Base-by-base conservation (phyloP, 2,113 vertebrate species). In the Psilopogon haemacephalus region DNA sequence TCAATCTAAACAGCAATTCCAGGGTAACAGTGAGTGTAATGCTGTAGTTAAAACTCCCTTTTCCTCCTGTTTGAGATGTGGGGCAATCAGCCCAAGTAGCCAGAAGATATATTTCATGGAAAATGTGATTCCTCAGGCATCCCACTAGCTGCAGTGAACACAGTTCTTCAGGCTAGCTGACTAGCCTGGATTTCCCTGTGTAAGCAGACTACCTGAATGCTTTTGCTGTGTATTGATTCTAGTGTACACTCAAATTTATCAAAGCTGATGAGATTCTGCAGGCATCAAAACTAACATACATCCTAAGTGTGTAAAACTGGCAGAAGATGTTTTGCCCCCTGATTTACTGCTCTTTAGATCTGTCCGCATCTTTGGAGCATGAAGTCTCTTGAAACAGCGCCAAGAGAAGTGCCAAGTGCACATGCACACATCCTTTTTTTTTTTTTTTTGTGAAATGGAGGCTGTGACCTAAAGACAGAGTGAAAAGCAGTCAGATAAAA, bases 341-440 rank as follows among this genome's bases (percentile, higher is more conserved):
- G n/a, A 11, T 73, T 60, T 70, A 17, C 12, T 48, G 56, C 12
- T 65, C 9, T 20, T 60, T 1, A 64, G 73, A 86, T 46, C 18
- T 11, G 11, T 13, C 38, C 0, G 0, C 30, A 15, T 65, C 46
- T 73, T 71, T 63, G 58, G 2, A 3, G 28, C 19, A 7, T 26
- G 26, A 52, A 18, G 42, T 12, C 4, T 32, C 35, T 46, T 80
- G 55, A 58, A 72, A 23, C 26, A 24, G 50, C 9, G 23, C 54
- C 54, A 55, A 55, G 38, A 69, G 42, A 40, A n/a, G 50, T 65
- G 24, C 59, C 55, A 44, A 30, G 3, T 15, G 21, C 30, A 11
- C 0, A 9, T 38, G 54, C 21, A 5, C 3, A 16, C n/a, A 7
- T 42, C 32, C 7, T 2, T 58, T 63, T 62, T 37, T 37, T 56